Conservation (phyloP, 2,113 vertebrate species). For the Brachyhypopomus gauderio region DNA sequence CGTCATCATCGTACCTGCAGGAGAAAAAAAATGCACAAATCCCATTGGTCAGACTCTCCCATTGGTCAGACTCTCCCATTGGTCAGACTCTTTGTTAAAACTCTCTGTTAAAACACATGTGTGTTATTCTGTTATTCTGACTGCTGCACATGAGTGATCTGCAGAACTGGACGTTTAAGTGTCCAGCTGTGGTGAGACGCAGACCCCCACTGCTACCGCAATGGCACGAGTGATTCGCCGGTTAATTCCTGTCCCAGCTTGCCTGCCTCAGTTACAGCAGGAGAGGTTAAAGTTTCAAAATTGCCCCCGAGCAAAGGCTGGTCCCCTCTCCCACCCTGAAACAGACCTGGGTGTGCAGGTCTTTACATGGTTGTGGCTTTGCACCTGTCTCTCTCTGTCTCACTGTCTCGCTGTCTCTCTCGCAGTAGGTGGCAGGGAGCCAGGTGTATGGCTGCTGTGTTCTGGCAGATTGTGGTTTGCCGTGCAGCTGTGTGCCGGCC, state of each 20-base stretch:
- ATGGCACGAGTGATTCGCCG: slow-evolving; percentile 34
- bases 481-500: neutral
- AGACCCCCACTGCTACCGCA: slow-evolving; percentile 30
- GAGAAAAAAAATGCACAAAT: neutral
- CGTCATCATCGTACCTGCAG: slow-evolving; percentile 92
- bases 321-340: neutral
- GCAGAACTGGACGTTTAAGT: neutral
- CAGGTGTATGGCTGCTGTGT: neutral
- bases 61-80: neutral
- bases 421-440: neutral
- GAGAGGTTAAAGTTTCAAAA: neutral
- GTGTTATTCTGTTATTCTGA: neutral
- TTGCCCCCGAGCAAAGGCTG: too few species aligned
- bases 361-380: neutral
- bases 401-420: neutral
- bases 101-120: too few species aligned
- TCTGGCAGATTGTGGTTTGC: neutral
- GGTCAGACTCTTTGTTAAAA: too few species aligned
- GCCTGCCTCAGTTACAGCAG: slow-evolving; percentile 24
- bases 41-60: neutral
- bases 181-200: slow-evolving; percentile 12
- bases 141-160: neutral
- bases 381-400: neutral
- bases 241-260: slow-evolving; percentile 32
- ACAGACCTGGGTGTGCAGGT: neutral